Percentiles rank a stretch among this genome's conserved stretches.
Evolutionary conservation across 2,113 vertebrate species (phyloP).

Genomic region (Chaetops frenatus): DNA sequence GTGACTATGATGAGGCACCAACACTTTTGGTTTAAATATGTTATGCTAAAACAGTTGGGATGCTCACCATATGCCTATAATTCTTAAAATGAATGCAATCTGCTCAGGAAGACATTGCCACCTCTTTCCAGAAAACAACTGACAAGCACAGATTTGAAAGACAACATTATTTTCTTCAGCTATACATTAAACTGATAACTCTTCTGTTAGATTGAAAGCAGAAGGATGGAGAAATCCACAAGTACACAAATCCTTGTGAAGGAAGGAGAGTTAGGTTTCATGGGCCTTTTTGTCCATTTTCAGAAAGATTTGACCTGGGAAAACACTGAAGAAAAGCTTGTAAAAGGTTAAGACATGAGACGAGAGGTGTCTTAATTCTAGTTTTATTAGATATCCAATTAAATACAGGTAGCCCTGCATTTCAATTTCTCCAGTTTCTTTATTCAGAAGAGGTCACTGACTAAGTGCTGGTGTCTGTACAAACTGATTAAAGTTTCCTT

Average conservation of each 20-base stretch:
- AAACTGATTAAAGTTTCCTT: neutral
- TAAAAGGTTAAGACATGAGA: neutral
- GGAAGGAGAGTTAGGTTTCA: neutral
- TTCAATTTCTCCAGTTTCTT: neutral
- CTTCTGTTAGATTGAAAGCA: neutral
- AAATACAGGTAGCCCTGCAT: neutral
- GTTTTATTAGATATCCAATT: neutral
- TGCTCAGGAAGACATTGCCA: neutral
- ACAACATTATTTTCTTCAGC: neutral
- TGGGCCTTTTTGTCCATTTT: neutral
- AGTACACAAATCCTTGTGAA: neutral
- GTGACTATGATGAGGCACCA: neutral
- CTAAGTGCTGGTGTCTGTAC: neutral
- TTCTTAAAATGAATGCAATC: neutral
- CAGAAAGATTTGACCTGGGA: neutral
- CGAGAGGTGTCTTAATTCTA: neutral
- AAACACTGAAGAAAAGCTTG: neutral
- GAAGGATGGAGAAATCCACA: neutral
- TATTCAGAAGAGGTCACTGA: neutral
- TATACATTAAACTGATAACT: neutral
- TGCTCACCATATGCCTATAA: neutral
- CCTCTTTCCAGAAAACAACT: neutral
- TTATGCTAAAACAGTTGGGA: neutral
- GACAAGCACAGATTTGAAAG: neutral
- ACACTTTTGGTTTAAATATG: neutral